Conservation (phyloP, 2,113 vertebrate species). For the Engraulis encrasicolus region DNA sequence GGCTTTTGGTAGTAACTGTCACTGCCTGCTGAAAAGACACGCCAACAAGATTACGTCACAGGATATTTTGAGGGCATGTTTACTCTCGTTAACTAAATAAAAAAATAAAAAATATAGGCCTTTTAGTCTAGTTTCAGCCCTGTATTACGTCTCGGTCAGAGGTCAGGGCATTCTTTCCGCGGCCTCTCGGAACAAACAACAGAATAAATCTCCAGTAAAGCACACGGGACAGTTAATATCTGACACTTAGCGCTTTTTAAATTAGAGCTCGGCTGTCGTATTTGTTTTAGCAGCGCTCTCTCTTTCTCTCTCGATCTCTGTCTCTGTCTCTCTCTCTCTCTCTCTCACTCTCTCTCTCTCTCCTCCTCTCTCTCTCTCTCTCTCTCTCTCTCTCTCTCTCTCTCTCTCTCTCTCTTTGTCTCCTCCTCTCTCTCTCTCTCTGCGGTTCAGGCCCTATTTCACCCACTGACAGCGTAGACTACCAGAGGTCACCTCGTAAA, state of each 20-base stretch:
- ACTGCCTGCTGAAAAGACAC: background rate
- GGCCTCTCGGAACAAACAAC: background rate
- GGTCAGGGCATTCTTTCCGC: background rate
- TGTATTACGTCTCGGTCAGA: background rate
- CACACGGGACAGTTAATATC: background rate
- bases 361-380: background rate
- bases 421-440: too few relatives aligned
- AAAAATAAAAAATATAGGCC: background rate
- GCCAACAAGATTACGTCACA: background rate
- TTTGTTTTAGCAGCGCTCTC: constrained; percentile 5
- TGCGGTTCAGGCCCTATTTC: background rate
- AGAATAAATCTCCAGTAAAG: constrained; percentile 13
- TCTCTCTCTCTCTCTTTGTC: background rate
- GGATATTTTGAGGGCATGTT: background rate
- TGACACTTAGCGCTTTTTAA: constrained; percentile 3
- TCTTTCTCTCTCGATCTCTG: too few relatives aligned
- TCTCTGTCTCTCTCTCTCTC: too few relatives aligned
- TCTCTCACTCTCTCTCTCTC: too few relatives aligned
- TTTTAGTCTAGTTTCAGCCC: background rate
- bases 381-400: background rate
- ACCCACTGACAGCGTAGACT: constrained; percentile 1
- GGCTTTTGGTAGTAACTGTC: background rate
- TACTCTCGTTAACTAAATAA: background rate
- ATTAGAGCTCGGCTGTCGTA: constrained; percentile 8
- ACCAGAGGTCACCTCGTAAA: constrained; percentile 1